Evolutionary conservation across 1,140 invertebrate genomes (phyloP).

Genomic region (Caenorhabditis remanei): DNA sequence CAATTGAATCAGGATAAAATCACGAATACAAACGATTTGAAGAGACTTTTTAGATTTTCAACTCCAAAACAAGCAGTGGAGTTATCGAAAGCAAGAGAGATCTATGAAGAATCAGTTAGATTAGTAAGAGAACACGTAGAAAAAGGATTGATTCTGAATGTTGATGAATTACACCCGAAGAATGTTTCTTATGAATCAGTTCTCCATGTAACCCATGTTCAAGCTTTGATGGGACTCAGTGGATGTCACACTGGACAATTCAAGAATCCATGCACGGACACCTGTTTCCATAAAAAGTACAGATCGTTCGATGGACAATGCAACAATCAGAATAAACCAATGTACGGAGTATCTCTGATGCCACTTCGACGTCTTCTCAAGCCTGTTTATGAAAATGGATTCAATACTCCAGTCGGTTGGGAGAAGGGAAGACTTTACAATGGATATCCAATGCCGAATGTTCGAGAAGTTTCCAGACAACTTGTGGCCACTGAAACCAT

Average conservation of each 20-base stretch:
- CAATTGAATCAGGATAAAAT: conserved; percentile 67
- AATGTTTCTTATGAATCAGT: conserved; percentile 77
- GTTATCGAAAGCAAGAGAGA: conserved; percentile 72
- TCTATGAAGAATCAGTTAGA: conserved; percentile 75
- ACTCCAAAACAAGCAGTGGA: conserved; percentile 72
- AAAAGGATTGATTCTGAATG: conserved; percentile 58
- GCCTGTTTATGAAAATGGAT: conserved; percentile 96
- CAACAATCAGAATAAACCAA: conserved; percentile 76
- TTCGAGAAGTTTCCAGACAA: conserved; percentile 67
- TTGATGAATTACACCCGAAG: conserved; percentile 35
- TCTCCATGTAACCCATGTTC: conserved; percentile 74
- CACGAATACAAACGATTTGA: conserved; percentile 70
- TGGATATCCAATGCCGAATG: conserved; percentile 74
- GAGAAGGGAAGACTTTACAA: conserved; percentile 69
- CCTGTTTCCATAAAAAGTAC: conserved; percentile 77
- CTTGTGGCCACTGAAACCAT: conserved; percentile 59
- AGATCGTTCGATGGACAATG: conserved; percentile 74
- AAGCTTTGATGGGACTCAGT: conserved; percentile 76
- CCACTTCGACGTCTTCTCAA: conserved; percentile 88
- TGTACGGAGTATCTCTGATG: conserved; percentile 87
- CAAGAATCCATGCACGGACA: conserved; percentile 71
- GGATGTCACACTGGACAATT: conserved; percentile 66
- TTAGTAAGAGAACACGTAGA: conserved; percentile 75
- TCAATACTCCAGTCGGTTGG: conserved; percentile 85
- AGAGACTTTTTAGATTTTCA: conserved; percentile 75